These are phyloP conservation scores for Castor canadensis DNA, from an alignment of 2,113 vertebrate species.

Conservation along the genomic window DNA sequence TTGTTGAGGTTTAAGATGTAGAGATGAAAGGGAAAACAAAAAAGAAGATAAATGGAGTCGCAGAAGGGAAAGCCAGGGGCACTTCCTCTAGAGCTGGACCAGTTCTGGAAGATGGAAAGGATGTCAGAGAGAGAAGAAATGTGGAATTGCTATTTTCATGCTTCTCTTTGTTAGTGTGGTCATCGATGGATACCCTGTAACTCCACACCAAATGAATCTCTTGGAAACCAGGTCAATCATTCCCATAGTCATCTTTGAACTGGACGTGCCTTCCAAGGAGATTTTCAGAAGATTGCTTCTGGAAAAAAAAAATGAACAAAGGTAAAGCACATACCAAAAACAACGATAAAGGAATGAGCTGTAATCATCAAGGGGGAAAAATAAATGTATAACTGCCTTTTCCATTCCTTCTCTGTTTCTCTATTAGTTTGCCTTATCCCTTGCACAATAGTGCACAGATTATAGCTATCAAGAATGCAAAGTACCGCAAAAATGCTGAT, in stretches of 20 bases:
- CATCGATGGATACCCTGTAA: conserved; percentile 94
- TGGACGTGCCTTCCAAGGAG: conserved; percentile 90
- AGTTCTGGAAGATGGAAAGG: not conserved
- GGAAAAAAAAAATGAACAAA: conserved; percentile 84
- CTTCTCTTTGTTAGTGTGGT: conserved; percentile 86
- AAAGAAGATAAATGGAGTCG: not conserved
- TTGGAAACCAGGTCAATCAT: conserved; percentile 89
- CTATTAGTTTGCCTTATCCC: conserved; percentile 82
- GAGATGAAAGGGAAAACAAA: not conserved
- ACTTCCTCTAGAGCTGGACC: not conserved
- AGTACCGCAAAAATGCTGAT: conserved; percentile 85
- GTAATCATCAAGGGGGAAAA: not conserved
- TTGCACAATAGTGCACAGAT: conserved; percentile 90
- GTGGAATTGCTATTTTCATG: not conserved
- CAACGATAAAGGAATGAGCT: not conserved
- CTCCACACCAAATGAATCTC: conserved; percentile 87
- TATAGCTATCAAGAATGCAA: conserved; percentile 86
- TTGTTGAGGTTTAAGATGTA: not conserved
- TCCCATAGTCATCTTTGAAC: conserved; percentile 91
- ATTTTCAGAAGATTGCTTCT: conserved; percentile 89
- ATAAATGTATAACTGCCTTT: not conserved
- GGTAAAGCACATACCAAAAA: conserved; percentile 81
- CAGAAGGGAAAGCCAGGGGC: not conserved
- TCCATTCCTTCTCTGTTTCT: not conserved
- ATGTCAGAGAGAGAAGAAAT: not conserved